Evolutionary conservation across 2,888 invertebrate species (phyloP), one percentile per base, ranked within the genome.

Genomic region (Lycocerus yunnanus): DNA sequence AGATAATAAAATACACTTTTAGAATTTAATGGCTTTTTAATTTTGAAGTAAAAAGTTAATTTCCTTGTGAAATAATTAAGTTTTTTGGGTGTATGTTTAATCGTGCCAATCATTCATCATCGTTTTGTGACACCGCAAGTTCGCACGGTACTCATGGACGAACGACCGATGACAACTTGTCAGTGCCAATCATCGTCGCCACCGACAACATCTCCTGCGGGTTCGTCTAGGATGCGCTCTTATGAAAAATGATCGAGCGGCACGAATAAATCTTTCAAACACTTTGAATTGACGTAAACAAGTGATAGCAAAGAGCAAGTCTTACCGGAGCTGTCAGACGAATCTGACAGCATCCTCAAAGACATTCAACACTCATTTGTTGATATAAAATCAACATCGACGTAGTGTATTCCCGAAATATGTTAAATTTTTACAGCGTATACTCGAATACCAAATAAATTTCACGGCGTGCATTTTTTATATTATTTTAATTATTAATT

Each of bases 121-220:
- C 79, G 74, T 66, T 65, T 75, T 59, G 15, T 58, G 69, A 85
- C 86, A 86, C 80, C 78, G 71, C 77, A 76, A 78, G 75, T 76
- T 77, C 83, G 83, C 77, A 81, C 85, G 81, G 80, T 69, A 74
- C 72, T 73, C 71, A 80, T 85, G 84, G 85, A 72, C 86, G 81
- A 78, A 69, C 81, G 82, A 79, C 81, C 82, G 82, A 82, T 81
- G 82, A 81, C 83, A 83, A 81, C 78, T 82, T 83, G 83, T 83
- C 83, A 83, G 81, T 83, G 84, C 84, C 84, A 84, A 84, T 84
- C 84, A 81, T 78, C 78, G 80, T 75, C 78, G 77, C 79, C 79
- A 75, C 77, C 79, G 78, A 73, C 79, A 73, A 77, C 71, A 72
- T 77, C 73, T 73, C 74, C 76, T 73, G 70, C 73, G 71, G 76